These are phyloP conservation scores for Motacilla tschutschensis DNA, from an alignment of 2,113 vertebrate genomes.

Conservation along the genomic window DNA sequence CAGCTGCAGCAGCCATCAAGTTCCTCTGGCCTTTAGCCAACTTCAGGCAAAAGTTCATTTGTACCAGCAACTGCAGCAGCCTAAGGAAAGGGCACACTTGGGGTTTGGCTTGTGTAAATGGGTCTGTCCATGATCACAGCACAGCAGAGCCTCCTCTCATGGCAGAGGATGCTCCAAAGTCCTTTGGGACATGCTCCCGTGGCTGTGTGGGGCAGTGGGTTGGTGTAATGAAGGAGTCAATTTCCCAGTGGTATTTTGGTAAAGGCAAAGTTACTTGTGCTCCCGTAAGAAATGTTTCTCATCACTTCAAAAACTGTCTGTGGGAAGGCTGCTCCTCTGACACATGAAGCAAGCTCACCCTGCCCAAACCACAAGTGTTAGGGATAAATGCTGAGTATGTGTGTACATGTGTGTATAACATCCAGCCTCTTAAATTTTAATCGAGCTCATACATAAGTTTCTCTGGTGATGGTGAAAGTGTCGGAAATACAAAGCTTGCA, in stretches of 20 bases:
- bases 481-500: conserved; percentile 53
- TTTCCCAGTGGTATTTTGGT: neutral
- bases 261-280: neutral
- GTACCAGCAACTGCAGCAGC: neutral
- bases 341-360: neutral
- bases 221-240: fast-evolving
- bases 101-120: neutral
- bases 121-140: neutral
- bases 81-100: neutral
- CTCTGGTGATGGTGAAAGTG: conserved; percentile 19
- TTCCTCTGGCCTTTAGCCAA: neutral
- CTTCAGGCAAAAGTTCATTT: conserved; percentile 14
- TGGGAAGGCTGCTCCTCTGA: neutral
- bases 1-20: neutral
- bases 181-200: neutral
- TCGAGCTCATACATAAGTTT: conserved; percentile 24
- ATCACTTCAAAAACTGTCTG: neutral
- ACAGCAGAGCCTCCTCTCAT: neutral
- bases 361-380: neutral
- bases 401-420: neutral
- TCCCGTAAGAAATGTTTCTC: neutral
- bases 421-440: conserved; percentile 50
- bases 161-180: neutral
- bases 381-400: neutral
- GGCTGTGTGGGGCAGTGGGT: neutral